Evolutionary conservation across 1,140 invertebrate genomes (phyloP).

Genomic region (Wiebesia pumilae): DNA sequence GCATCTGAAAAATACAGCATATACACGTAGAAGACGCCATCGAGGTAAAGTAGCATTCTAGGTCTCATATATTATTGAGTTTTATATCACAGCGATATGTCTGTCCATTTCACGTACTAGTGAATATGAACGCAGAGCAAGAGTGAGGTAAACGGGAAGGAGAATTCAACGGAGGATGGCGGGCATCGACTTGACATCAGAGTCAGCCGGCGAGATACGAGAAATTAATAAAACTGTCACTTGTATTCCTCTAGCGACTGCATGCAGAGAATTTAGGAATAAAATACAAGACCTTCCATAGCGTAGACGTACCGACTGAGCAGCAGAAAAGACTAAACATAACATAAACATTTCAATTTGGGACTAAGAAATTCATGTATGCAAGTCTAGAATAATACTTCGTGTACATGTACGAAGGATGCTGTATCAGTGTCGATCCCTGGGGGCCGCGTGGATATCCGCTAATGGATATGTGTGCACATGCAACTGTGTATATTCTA

Average conservation of each 20-base stretch:
- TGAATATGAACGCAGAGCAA: constrained; percentile 46
- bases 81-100: constrained; percentile 63
- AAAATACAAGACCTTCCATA: neutral
- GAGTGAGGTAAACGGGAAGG: neutral
- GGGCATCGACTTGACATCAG: constrained; percentile 61
- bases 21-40: neutral
- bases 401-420: neutral
- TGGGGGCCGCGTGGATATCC: neutral
- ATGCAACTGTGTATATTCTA: neutral
- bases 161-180: constrained; percentile 54
- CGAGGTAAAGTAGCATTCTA: neutral
- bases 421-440: neutral
- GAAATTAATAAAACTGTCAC: constrained; percentile 86
- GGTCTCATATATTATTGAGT: constrained; percentile 64
- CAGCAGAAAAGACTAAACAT: neutral
- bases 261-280: neutral
- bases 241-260: constrained; percentile 66
- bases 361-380: constrained; percentile 9
- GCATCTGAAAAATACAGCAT: neutral
- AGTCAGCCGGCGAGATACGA: constrained; percentile 74
- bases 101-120: constrained; percentile 38
- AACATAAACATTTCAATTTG: constrained; percentile 72
- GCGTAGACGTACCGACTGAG: constrained; percentile 60
- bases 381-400: neutral
- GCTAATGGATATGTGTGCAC: neutral